Conservation (phyloP, 2,888 invertebrate genomes). For the Ditula angustiorana region DNA sequence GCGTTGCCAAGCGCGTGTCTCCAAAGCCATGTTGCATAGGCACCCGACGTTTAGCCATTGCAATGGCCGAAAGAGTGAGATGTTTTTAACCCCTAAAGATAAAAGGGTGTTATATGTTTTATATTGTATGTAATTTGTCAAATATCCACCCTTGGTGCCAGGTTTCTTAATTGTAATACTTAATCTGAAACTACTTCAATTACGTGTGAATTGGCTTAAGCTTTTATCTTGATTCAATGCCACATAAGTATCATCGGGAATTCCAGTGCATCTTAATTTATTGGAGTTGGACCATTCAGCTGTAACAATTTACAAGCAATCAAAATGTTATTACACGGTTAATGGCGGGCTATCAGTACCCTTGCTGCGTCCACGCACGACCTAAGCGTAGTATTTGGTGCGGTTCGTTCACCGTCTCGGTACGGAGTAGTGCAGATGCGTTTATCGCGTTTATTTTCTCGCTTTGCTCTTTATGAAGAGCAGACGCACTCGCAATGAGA, state of each 20-base stretch:
- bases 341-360: neutral
- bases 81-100: too few relatives aligned
- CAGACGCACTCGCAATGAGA: constrained; percentile 73
- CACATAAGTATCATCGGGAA: neutral
- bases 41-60: too few relatives aligned
- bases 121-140: too few relatives aligned
- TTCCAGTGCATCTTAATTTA: neutral
- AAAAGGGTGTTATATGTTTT: too few relatives aligned
- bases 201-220: too few relatives aligned
- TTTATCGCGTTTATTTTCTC: constrained; percentile 77
- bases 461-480: constrained; percentile 79
- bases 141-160: too few relatives aligned
- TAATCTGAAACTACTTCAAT: too few relatives aligned
- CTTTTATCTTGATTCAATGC: neutral
- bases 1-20: too few relatives aligned
- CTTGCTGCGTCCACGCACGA: constrained; percentile 6
- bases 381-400: constrained; percentile 56
- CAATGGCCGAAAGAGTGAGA: too few relatives aligned
- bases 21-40: too few relatives aligned
- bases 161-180: too few relatives aligned
- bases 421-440: constrained; percentile 70
- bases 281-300: constrained; percentile 2
- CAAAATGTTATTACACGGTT: constrained; percentile 4
- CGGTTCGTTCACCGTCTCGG: constrained; percentile 72
- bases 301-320: neutral